A percentile compares a stretch with the other conserved stretches of the same genome.
Evolutionary conservation across 2,888 invertebrate species (phyloP).

Genomic region (Pachymerium ferrugineum): DNA sequence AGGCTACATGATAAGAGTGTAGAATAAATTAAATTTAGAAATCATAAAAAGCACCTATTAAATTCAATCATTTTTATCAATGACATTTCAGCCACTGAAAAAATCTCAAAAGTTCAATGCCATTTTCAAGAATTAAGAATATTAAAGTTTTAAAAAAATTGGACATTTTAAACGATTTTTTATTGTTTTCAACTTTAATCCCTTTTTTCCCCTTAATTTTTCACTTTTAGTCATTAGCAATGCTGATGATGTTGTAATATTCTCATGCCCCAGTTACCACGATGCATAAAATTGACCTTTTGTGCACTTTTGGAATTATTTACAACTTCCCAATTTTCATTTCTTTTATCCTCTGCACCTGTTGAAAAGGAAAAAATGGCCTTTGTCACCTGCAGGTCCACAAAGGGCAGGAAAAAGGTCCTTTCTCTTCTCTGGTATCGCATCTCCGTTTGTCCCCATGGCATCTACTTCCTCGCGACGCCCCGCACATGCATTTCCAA

Average conservation of each 20-base stretch:
- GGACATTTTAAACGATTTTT: too few relatives aligned
- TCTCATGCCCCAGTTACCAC: background rate
- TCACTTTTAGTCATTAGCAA: too few relatives aligned
- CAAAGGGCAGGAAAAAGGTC: slow-evolving; percentile 13
- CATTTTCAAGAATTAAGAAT: too few relatives aligned
- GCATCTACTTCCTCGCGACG: slow-evolving; percentile 22
- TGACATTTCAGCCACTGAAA: too few relatives aligned
- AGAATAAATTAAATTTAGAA: too few relatives aligned
- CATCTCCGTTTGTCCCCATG: slow-evolving; percentile 24
- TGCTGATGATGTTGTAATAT: slow-evolving; percentile 7
- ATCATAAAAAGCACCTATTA: too few relatives aligned
- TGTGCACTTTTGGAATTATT: background rate
- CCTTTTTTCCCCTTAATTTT: too few relatives aligned
- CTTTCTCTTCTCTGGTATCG: background rate
- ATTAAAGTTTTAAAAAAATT: too few relatives aligned
- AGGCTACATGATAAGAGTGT: too few relatives aligned
- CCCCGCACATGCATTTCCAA: slow-evolving; percentile 1
- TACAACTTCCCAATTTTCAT: slow-evolving; percentile 5
- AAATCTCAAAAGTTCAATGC: too few relatives aligned
- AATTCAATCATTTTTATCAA: too few relatives aligned
- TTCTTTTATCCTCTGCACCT: slow-evolving; percentile 2
- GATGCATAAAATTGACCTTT: slow-evolving; percentile 7
- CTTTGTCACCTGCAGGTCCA: slow-evolving; percentile 24
- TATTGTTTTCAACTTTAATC: too few relatives aligned
- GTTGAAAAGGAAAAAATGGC: slow-evolving; percentile 20